Evolutionary conservation across 2,888 invertebrate species (phyloP).

Genomic region (Coenonympha glycerion): DNA sequence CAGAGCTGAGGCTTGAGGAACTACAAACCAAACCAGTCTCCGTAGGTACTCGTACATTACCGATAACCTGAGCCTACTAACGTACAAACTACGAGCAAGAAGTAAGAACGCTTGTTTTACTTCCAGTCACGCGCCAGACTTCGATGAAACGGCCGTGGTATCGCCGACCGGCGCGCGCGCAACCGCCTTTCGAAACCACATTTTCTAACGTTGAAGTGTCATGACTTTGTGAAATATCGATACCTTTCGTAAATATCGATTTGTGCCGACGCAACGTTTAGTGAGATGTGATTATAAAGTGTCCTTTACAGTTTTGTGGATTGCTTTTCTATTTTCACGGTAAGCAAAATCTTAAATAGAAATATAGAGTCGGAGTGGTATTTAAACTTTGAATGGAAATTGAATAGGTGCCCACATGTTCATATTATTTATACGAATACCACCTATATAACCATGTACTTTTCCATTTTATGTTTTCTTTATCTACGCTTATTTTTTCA

Average conservation of each 20-base stretch:
- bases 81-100: too few species aligned
- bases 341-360: slow-evolving; percentile 35
- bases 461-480: too few species aligned
- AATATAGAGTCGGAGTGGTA: too few species aligned
- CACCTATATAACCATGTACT: too few species aligned
- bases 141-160: slow-evolving; percentile 44
- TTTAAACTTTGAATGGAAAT: too few species aligned
- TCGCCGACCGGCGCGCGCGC: slow-evolving; percentile 45
- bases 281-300: slow-evolving; percentile 43
- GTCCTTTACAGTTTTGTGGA: slow-evolving; percentile 44
- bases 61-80: slow-evolving; percentile 41
- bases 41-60: slow-evolving; percentile 36
- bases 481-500: too few species aligned
- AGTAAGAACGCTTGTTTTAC: slow-evolving; percentile 30
- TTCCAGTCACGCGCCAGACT: slow-evolving; percentile 53
- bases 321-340: slow-evolving; percentile 57
- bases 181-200: slow-evolving; percentile 35
- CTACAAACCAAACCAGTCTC: slow-evolving; percentile 54
- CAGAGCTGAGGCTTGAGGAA: slow-evolving; percentile 37
- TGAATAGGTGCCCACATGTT: too few species aligned
- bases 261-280: slow-evolving; percentile 38
- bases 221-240: slow-evolving; percentile 34
- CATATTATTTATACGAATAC: too few species aligned
- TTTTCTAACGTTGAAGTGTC: slow-evolving; percentile 24
- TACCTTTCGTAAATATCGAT: slow-evolving; percentile 43